Percentiles rank a stretch among this genome's conserved stretches.
Conservation (phyloP, 1,140 invertebrate species). For the Drosophila subobscura region DNA sequence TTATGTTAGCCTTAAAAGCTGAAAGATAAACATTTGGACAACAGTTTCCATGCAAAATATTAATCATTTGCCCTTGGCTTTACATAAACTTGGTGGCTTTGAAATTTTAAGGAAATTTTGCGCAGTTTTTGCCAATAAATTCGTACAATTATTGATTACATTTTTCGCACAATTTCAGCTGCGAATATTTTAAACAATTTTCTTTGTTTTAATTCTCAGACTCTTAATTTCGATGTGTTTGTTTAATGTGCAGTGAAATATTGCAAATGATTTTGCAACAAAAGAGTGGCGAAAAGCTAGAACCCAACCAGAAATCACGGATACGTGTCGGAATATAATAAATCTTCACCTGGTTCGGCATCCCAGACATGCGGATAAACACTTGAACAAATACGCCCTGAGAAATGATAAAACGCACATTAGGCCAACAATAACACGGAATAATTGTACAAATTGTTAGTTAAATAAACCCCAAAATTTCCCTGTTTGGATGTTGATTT, state of each 20-base stretch:
- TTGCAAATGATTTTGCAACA: conserved; percentile 15
- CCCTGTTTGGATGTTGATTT: conserved; percentile 1
- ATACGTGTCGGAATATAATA: conserved; percentile 13
- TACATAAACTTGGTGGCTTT: too few species aligned
- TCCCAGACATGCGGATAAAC: conserved; percentile 34
- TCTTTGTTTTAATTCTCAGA: too few species aligned
- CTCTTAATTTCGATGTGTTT: conserved; percentile 29
- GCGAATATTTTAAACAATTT: conserved; percentile 1
- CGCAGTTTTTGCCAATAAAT: too few species aligned
- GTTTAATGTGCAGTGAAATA: conserved; percentile 37
- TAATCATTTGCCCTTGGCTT: too few species aligned
- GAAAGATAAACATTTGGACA: too few species aligned
- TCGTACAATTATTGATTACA: too few species aligned
- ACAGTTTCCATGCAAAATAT: too few species aligned
- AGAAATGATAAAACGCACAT: conserved; percentile 61
- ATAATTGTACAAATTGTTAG: conserved; percentile 53
- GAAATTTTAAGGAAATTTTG: too few species aligned
- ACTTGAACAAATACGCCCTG: conserved; percentile 42
- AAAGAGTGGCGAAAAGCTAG: neutral
- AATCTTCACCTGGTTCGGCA: conserved; percentile 41
- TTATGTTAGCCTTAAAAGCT: too few species aligned
- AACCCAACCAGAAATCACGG: conserved; percentile 13
- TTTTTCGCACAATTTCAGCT: neutral
- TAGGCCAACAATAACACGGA: conserved; percentile 61
- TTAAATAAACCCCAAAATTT: conserved; percentile 54